Evolutionary conservation across 2,113 vertebrate species (phyloP).

Genomic region (Onychorhynchus coronatus): DNA sequence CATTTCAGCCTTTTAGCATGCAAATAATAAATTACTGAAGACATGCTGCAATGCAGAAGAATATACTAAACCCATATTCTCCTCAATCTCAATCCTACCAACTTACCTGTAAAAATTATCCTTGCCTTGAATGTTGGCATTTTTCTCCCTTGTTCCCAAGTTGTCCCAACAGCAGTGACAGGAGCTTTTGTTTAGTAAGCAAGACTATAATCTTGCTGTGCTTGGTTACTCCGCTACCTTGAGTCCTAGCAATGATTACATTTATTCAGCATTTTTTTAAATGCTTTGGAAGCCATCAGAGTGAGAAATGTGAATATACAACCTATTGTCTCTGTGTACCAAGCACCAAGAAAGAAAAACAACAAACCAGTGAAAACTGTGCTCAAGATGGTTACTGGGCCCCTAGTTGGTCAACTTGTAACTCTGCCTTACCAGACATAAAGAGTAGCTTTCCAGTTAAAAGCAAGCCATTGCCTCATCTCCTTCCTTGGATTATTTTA

Average conservation of each 20-base stretch:
- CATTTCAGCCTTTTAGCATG: neutral
- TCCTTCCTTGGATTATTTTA: constrained; percentile 27
- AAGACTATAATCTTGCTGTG: neutral
- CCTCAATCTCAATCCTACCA: neutral
- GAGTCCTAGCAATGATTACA: neutral
- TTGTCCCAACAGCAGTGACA: neutral
- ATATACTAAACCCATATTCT: neutral
- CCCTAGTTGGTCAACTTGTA: neutral
- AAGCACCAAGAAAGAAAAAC: neutral
- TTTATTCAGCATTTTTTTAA: neutral
- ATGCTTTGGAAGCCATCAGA: neutral
- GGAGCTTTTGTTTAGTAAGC: neutral
- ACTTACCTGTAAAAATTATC: neutral
- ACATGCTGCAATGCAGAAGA: neutral
- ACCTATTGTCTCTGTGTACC: neutral
- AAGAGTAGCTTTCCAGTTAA: neutral
- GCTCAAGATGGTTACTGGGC: neutral
- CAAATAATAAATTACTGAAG: neutral
- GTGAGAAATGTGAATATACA: neutral
- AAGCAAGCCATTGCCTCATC: neutral
- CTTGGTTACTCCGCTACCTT: neutral
- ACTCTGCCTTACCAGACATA: neutral
- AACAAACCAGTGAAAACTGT: neutral
- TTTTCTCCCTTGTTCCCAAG: neutral
- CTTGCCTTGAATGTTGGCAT: neutral